Base-by-base conservation (phyloP, 35 echinoderm and acorn worm species). In the Anneissia japonica region DNA sequence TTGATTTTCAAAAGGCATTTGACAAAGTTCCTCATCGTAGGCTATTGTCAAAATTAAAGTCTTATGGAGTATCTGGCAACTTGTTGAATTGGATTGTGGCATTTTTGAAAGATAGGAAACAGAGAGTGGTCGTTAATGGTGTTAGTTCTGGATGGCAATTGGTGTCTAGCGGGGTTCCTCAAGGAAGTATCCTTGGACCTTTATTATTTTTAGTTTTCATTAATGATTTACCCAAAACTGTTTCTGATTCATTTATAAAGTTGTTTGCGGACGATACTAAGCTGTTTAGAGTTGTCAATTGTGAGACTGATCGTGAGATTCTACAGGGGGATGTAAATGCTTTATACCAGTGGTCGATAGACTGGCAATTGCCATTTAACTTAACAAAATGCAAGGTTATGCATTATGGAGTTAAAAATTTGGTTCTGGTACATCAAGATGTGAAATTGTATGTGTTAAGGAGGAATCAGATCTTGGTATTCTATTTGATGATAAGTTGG, bases 191-290 rank as follows among this genome's bases (percentile, higher is more conserved):
- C 6, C 38, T 81, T 12, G 77, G 87, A 11, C 78, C 77, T 23
- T 11, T 64, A 72, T 34, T 73, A 13, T 72, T 73, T 14, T 11
- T 85, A 4, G 2, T 85, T 3, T 73, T 11, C 30, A 75, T 32
- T 32, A 75, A 75, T 23, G 31, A 43, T 14, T 14, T 64, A 19
- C 51, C 51, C 2, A 23, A 64, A 16, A n/a, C n/a, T n/a, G 51
- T 64, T 1, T 2, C 26, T 64, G n/a, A n/a, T n/a, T n/a, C n/a
- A n/a, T n/a, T n/a, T n/a, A n/a, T n/a, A n/a, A n/a, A n/a, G n/a
- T 37, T 80, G 29, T 88, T 88, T 80, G 86, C 78, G 3, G 77
- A 88, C 72, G 87, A 88, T n/a, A 88, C 78, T 0, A 88, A 81
- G 35, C 4, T 87, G 1, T 88, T 64, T 35, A 36, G 45, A 56